Percentiles rank a stretch among this genome's conserved stretches.
Conservation (phyloP, 2,113 vertebrate genomes). For the Chaetodon trifascialis region DNA sequence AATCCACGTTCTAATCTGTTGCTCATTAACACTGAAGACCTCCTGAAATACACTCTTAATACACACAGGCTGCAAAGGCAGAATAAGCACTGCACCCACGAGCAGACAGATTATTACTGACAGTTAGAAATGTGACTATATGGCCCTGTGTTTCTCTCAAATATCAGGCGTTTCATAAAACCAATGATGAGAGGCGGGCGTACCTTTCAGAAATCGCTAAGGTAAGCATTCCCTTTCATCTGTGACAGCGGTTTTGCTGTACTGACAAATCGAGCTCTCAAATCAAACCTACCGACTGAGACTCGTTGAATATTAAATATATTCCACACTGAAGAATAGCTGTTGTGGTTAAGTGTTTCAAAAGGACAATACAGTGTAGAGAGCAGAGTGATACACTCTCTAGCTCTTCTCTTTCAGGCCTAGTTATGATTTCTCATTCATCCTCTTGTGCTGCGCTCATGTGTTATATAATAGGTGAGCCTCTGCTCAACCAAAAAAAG, state of each 20-base stretch:
- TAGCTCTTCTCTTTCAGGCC: conserved; percentile 19
- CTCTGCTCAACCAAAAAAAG: conserved; percentile 14
- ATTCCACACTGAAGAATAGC: background rate
- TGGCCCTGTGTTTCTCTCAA: conserved; percentile 33
- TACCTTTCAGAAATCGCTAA: conserved; percentile 88
- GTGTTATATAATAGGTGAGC: conserved; percentile 49
- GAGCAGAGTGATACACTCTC: conserved; percentile 1
- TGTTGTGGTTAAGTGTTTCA: background rate
- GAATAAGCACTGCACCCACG: background rate
- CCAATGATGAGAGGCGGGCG: conserved; percentile 83
- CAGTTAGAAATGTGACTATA: conserved; percentile 5
- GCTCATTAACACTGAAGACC: conserved; percentile 53
- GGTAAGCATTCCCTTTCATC: conserved; percentile 77
- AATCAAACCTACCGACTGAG: background rate
- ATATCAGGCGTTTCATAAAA: conserved; percentile 88
- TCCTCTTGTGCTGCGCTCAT: conserved; percentile 12
- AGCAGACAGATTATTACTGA: conserved; percentile 35
- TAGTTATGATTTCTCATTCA: conserved; percentile 45
- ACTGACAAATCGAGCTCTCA: background rate
- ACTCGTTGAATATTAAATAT: conserved; percentile 7
- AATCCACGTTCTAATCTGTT: conserved; percentile 66
- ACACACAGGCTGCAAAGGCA: conserved; percentile 24
- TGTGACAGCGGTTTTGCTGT: background rate
- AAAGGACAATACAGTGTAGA: background rate
- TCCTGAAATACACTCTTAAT: conserved; percentile 25